Evolutionary conservation across 2,888 invertebrate species (phyloP).

Genomic region (Chloroclysta siterata): DNA sequence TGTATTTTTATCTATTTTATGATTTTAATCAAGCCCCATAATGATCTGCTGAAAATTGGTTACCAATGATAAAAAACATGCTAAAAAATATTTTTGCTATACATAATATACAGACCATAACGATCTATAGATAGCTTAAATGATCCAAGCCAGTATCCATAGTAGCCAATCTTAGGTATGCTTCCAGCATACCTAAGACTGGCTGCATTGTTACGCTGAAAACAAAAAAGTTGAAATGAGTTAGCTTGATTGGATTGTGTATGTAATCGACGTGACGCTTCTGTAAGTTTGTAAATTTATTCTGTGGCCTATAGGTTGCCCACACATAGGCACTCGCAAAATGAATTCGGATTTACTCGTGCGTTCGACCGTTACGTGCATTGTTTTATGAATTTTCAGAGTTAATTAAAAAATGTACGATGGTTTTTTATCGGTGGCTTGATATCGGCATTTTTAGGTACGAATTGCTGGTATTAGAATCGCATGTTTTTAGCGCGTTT

Average conservation of each 20-base stretch:
- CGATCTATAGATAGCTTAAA: no score
- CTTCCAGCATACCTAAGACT: no score
- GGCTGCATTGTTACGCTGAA: no score
- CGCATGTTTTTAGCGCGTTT: not conserved
- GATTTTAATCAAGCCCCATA: no score
- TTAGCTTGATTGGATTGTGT: not conserved
- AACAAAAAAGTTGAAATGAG: no score
- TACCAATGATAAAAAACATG: no score
- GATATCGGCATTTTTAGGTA: slow-evolving; percentile 6
- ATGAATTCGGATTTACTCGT: slow-evolving; percentile 40
- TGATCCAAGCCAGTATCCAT: no score
- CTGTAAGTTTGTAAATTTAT: slow-evolving; percentile 2
- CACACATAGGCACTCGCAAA: slow-evolving; percentile 38
- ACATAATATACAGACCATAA: no score
- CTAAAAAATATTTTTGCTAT: no score
- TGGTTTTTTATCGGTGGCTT: slow-evolving; percentile 21
- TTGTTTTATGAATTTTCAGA: slow-evolving; percentile 40
- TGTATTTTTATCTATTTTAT: no score
- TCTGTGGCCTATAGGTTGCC: slow-evolving; percentile 12
- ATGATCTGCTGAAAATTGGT: no score
- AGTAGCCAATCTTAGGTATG: no score
- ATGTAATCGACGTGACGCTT: not conserved
- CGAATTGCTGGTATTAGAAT: not conserved
- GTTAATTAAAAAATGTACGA: slow-evolving; percentile 38
- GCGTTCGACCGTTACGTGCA: slow-evolving; percentile 37